Evolutionary conservation across 2,113 vertebrate genomes (phyloP).

Genomic region (Crypturellus undulatus): DNA sequence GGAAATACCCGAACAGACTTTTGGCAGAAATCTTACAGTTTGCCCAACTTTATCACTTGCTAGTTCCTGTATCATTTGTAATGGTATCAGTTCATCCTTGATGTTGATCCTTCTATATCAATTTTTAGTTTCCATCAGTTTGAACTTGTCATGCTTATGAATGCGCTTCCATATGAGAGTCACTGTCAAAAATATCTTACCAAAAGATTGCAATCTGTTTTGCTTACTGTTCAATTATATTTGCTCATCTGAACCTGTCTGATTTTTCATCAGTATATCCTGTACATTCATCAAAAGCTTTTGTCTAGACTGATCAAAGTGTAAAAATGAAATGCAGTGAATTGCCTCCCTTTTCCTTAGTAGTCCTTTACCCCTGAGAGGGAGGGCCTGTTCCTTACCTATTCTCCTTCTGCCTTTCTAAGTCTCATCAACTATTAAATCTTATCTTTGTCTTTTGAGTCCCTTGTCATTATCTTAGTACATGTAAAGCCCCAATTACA

Average conservation of each 20-base stretch:
- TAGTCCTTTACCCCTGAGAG: background rate
- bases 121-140: slow-evolving; percentile 15
- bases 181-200: background rate
- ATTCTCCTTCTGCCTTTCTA: background rate
- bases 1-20: slow-evolving; percentile 17
- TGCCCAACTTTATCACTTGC: slow-evolving; percentile 34
- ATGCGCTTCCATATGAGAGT: background rate
- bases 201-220: background rate
- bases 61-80: background rate
- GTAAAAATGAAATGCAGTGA: background rate
- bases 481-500: slow-evolving; percentile 20
- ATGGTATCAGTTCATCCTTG: background rate
- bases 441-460: background rate
- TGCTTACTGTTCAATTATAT: background rate
- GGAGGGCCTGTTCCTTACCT: background rate
- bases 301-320: background rate
- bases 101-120: background rate
- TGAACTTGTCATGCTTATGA: background rate
- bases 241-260: background rate
- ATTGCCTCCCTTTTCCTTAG: background rate
- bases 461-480: background rate
- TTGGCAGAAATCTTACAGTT: background rate
- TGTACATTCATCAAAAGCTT: background rate
- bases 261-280: background rate
- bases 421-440: slow-evolving; percentile 1